Percentiles rank a stretch among this genome's conserved stretches.
Conservation (phyloP, 1,140 invertebrate species). For the Goniozus legneri region DNA sequence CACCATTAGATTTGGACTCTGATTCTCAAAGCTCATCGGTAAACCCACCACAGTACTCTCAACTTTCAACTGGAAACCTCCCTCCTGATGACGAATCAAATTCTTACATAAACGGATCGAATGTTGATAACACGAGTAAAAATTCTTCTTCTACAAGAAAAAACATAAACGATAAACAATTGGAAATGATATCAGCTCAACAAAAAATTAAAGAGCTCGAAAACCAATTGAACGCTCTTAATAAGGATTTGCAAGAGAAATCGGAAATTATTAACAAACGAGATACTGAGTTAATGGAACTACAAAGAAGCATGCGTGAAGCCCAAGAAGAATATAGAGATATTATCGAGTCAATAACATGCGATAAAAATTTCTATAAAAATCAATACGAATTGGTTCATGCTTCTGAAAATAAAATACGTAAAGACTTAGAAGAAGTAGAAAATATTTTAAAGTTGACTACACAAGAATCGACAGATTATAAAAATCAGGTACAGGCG, state of each 20-base stretch:
- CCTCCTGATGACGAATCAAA: not conserved
- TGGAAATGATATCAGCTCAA: not conserved
- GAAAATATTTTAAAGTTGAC: conserved; percentile 57
- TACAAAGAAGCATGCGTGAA: conserved; percentile 59
- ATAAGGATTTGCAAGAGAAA: conserved; percentile 54
- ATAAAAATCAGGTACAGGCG: conserved; percentile 58
- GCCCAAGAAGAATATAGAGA: conserved; percentile 55
- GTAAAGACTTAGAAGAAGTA: conserved; percentile 57
- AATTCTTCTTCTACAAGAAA: conserved; percentile 1
- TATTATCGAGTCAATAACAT: conserved; percentile 54
- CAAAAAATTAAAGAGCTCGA: conserved; percentile 47
- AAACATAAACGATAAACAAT: not conserved
- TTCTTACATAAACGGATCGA: no score
- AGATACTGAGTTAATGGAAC: conserved; percentile 54
- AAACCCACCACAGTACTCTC: conserved; percentile 4
- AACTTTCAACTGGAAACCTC: not conserved
- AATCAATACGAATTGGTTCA: conserved; percentile 56
- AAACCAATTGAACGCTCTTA: conserved; percentile 54
- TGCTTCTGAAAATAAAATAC: conserved; percentile 56
- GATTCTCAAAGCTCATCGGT: conserved; percentile 21
- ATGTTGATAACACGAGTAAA: conserved; percentile 10
- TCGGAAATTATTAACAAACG: conserved; percentile 55
- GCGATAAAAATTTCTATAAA: conserved; percentile 60
- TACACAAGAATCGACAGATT: conserved; percentile 56
- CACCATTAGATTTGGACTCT: conserved; percentile 31